Evolutionary conservation across 2,888 invertebrate species (phyloP).

Genomic region (Epiblema foenella): DNA sequence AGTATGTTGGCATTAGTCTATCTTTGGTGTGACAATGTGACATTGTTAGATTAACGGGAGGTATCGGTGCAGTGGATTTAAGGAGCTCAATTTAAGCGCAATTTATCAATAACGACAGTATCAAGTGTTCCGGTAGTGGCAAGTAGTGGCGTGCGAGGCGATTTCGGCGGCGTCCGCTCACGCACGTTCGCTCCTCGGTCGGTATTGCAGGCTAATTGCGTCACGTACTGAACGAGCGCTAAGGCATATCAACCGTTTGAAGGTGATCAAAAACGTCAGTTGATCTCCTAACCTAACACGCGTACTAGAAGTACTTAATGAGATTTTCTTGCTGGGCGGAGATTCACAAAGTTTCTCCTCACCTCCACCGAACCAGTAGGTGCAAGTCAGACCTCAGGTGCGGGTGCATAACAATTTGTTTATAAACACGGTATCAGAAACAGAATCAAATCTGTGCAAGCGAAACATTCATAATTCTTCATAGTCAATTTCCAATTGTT

Average conservation of each 20-base stretch:
- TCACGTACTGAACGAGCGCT: background rate
- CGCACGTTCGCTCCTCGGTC: conserved; percentile 36
- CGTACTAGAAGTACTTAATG: no score
- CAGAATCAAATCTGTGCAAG: no score
- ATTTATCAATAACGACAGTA: conserved; percentile 84
- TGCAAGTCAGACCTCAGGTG: no score
- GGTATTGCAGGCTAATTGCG: background rate
- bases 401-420: no score
- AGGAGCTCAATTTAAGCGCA: conserved; percentile 74
- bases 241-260: background rate
- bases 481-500: no score
- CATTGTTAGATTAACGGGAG: conserved; percentile 58
- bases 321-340: no score
- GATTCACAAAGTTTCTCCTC: no score
- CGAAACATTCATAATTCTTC: no score
- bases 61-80: conserved; percentile 50
- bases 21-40: conserved; percentile 57
- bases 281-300: no score
- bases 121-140: conserved; percentile 76
- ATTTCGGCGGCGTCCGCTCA: conserved; percentile 68
- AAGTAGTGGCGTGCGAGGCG: conserved; percentile 62
- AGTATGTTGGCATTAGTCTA: conserved; percentile 46
- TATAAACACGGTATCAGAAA: no score
- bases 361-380: no score
- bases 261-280: no score